These are phyloP conservation scores for Pseudois nayaur DNA, from an alignment of 2,113 vertebrate genomes.

Conservation along the genomic window DNA sequence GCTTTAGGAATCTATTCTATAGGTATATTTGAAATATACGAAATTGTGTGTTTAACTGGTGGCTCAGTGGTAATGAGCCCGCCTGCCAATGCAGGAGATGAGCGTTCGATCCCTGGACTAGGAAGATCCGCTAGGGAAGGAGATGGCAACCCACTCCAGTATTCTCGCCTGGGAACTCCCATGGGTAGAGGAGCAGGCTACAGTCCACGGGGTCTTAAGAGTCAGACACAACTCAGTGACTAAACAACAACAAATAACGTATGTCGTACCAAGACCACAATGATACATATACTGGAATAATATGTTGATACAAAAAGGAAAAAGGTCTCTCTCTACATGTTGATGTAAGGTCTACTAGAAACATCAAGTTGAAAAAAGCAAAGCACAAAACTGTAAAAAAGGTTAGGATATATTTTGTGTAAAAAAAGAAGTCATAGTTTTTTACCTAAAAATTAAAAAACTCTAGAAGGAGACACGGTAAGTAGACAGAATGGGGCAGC, in stretches of 20 bases:
- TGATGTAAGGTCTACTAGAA: background rate
- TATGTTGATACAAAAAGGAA: background rate
- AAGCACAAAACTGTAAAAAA: background rate
- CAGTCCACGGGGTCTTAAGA: background rate
- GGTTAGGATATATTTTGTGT: background rate
- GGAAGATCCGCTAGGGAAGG: background rate
- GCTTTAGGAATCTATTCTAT: background rate
- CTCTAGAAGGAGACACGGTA: background rate
- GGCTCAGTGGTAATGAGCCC: background rate
- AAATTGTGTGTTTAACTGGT: background rate
- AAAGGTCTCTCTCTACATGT: background rate
- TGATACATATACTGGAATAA: background rate
- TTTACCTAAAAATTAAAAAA: conserved; percentile 4
- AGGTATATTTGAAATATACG: background rate
- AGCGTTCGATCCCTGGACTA: background rate
- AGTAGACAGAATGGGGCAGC: background rate
- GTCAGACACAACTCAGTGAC: background rate
- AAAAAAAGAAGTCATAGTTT: background rate
- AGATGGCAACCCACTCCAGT: background rate
- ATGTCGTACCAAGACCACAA: background rate
- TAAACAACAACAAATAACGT: background rate
- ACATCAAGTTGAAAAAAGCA: background rate
- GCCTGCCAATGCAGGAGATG: background rate
- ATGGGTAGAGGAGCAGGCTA: background rate
- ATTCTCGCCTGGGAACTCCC: background rate